Conservation (phyloP, 2,888 invertebrate genomes). For the Aleiodes alternator region DNA sequence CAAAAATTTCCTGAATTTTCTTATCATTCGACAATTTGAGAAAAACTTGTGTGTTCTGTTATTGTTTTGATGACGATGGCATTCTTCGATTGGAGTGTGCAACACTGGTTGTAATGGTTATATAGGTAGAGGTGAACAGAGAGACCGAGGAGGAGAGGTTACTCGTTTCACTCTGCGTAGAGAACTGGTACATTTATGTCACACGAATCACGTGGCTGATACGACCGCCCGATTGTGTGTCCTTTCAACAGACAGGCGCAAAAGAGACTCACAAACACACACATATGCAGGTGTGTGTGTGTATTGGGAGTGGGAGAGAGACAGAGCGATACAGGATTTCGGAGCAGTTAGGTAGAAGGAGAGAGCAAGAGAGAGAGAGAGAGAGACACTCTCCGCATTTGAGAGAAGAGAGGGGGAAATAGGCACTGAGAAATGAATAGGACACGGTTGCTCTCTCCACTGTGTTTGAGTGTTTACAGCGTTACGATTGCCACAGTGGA, state of each 20-base stretch:
- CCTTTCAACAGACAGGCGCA: conserved; percentile 48
- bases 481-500: conserved; percentile 46
- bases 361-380: conserved; percentile 28
- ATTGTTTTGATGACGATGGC: conserved; percentile 4
- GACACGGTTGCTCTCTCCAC: too few species aligned
- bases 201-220: conserved; percentile 45
- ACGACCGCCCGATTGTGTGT: conserved; percentile 40
- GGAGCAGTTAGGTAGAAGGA: too few species aligned
- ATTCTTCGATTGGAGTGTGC: conserved; percentile 4
- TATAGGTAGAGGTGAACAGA: neutral
- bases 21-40: neutral
- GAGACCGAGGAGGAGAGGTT: conserved; percentile 12
- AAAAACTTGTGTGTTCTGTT: neutral
- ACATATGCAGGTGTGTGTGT: too few species aligned
- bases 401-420: conserved; percentile 29
- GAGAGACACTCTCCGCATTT: conserved; percentile 28
- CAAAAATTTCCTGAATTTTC: neutral
- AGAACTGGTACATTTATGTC: conserved; percentile 35
- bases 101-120: neutral
- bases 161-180: conserved; percentile 28
- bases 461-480: conserved; percentile 51
- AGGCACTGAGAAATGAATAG: conserved; percentile 2
- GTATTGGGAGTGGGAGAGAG: conserved; percentile 23
- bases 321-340: conserved; percentile 39
- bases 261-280: conserved; percentile 35